Evolutionary conservation across 2,113 vertebrate genomes (phyloP).

Genomic region (Rhizomys pruinosus): DNA sequence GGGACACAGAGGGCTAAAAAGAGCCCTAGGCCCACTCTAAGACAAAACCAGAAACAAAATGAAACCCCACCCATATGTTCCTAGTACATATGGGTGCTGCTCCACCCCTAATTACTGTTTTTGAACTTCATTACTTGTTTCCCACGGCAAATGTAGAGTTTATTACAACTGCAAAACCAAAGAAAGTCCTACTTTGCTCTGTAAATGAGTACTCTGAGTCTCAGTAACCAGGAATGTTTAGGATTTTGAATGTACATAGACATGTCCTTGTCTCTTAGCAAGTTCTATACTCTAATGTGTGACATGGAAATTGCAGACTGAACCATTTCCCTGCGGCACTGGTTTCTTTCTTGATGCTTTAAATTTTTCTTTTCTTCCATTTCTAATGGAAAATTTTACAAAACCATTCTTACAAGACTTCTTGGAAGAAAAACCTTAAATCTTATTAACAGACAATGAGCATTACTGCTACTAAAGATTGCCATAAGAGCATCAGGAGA

Average conservation of each 20-base stretch:
- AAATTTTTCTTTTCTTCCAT: background rate
- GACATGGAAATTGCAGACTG: slow-evolving; percentile 35
- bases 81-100: background rate
- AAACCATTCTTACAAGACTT: background rate
- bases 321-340: background rate
- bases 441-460: background rate
- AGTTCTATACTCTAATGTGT: background rate
- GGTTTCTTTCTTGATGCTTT: background rate
- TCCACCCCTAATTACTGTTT: background rate
- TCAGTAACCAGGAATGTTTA: slow-evolving; percentile 8
- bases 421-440: background rate
- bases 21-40: background rate
- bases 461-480: background rate
- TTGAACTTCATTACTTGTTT: background rate
- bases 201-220: slow-evolving; percentile 6
- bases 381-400: slow-evolving; percentile 12
- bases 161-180: background rate
- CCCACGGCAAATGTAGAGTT: background rate
- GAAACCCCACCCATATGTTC: background rate
- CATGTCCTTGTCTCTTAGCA: slow-evolving; percentile 29
- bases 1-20: too few species aligned
- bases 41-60: background rate
- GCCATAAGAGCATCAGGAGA: background rate
- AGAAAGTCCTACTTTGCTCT: slow-evolving; percentile 32
- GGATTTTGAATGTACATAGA: background rate